A percentile compares a stretch with the other conserved stretches of the same genome.
Evolutionary conservation across 2,888 invertebrate species (phyloP).

Genomic region (Acrocyrtus sp.): DNA sequence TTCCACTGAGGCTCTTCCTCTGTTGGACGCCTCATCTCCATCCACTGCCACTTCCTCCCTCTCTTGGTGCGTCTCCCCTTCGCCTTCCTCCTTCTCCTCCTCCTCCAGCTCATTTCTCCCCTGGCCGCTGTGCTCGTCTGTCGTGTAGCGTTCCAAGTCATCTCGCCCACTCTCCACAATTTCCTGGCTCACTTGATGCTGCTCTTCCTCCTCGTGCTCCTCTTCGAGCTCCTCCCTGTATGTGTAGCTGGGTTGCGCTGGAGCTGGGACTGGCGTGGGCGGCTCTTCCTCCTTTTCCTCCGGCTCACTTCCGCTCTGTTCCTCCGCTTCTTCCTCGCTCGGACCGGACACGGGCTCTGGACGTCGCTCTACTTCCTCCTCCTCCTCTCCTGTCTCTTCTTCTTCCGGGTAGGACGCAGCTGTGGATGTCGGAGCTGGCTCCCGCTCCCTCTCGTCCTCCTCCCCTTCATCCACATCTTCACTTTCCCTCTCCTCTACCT

Average conservation of each 20-base stretch:
- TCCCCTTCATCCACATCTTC: not conserved
- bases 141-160: conserved; percentile 58
- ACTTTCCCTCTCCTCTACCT: conserved; percentile 20
- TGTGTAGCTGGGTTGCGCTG: not conserved
- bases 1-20: conserved; percentile 4
- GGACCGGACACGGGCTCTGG: not conserved
- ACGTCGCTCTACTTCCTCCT: conserved; percentile 24
- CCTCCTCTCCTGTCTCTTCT: conserved; percentile 17
- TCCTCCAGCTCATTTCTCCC: conserved; percentile 13
- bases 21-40: conserved; percentile 6
- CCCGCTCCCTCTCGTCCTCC: conserved; percentile 2
- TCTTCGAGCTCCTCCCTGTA: conserved; percentile 14
- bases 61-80: conserved; percentile 19
- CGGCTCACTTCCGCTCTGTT: conserved; percentile 7
- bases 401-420: conserved; percentile 14
- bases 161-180: conserved; percentile 57
- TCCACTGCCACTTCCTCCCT: not conserved
- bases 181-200: conserved; percentile 34
- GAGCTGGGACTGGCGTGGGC: not conserved
- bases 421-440: not conserved
- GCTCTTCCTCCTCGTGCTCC: conserved; percentile 28
- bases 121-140: not conserved
- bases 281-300: conserved; percentile 22
- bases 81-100: conserved; percentile 23
- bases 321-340: conserved; percentile 30